Evolutionary conservation across 2,888 invertebrate genomes (phyloP).

Genomic region (Stenchaetothrips biformis): DNA sequence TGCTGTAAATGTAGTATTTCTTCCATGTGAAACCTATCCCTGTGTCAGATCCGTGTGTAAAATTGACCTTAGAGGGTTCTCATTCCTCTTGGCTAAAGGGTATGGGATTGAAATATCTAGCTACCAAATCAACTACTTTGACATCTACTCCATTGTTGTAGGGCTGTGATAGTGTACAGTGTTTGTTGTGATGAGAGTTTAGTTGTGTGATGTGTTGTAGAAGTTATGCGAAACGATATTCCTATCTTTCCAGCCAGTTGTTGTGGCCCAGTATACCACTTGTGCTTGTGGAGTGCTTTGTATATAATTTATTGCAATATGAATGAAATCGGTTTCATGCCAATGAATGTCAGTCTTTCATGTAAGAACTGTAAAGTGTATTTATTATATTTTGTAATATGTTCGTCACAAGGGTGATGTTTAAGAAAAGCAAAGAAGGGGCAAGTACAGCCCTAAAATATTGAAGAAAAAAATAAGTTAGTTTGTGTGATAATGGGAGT

Average conservation of each 20-base stretch:
- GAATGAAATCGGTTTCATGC: constrained; percentile 22
- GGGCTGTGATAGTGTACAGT: background rate
- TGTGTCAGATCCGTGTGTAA: too few relatives aligned
- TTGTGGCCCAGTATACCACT: background rate
- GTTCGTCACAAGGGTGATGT: background rate
- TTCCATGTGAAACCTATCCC: too few relatives aligned
- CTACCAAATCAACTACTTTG: background rate
- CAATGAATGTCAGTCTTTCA: background rate
- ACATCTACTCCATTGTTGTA: background rate
- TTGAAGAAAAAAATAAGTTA: background rate
- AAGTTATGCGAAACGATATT: background rate
- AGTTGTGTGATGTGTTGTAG: background rate
- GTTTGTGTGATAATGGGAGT: background rate
- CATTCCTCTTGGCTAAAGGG: too few relatives aligned
- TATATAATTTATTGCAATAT: constrained; percentile 23
- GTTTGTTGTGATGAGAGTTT: background rate
- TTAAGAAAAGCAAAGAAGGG: background rate
- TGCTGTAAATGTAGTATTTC: too few relatives aligned
- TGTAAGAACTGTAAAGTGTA: background rate
- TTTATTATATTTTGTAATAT: constrained; percentile 14
- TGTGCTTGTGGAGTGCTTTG: background rate
- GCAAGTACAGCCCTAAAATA: too few relatives aligned
- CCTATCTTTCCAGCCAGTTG: background rate
- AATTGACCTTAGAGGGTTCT: too few relatives aligned
- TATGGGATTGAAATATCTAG: background rate